Conservation (phyloP, 2,113 vertebrate species). For the Neodon shergylaensis region DNA sequence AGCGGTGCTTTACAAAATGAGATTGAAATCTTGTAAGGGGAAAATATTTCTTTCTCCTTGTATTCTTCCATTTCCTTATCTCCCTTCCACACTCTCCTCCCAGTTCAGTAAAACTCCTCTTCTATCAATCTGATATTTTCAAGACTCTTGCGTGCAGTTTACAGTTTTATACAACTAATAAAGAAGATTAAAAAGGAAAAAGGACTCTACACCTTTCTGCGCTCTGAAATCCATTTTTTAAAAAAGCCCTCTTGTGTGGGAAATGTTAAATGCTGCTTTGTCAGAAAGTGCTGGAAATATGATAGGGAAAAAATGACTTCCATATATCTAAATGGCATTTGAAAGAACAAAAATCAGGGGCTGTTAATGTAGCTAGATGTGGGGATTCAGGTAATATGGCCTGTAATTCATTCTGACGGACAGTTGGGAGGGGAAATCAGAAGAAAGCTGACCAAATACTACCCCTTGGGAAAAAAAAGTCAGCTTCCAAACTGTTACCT, state of each 20-base stretch:
- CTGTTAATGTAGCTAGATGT: slow-evolving; percentile 35
- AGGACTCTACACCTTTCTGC: slow-evolving; percentile 77
- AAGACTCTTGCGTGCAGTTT: slow-evolving; percentile 78
- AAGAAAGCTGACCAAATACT: slow-evolving; percentile 24
- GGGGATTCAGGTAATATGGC: slow-evolving; percentile 63
- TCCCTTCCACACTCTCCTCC: slow-evolving; percentile 16
- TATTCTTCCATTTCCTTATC: slow-evolving; percentile 73
- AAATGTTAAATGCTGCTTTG: slow-evolving; percentile 72
- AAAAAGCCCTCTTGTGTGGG: slow-evolving; percentile 62
- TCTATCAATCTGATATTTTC: slow-evolving; percentile 81
- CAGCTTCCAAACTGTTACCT: slow-evolving; percentile 58
- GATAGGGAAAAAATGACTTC: slow-evolving; percentile 69
- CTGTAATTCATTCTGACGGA: slow-evolving; percentile 54
- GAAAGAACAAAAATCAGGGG: slow-evolving; percentile 79
- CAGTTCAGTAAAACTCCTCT: slow-evolving; percentile 75
- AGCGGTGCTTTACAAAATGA: slow-evolving; percentile 50
- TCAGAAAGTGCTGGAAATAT: slow-evolving; percentile 75
- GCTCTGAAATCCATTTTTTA: slow-evolving; percentile 78
- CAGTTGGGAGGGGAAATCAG: slow-evolving; percentile 63
- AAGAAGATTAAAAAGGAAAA: slow-evolving; percentile 80
- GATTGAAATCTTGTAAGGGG: slow-evolving; percentile 50
- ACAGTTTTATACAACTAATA: slow-evolving; percentile 83
- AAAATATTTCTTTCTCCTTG: background rate
- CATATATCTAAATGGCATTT: slow-evolving; percentile 30
- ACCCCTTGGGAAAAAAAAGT: slow-evolving; percentile 63